Base-by-base conservation (phyloP, 2,113 vertebrate genomes). In the Strix uralensis region DNA sequence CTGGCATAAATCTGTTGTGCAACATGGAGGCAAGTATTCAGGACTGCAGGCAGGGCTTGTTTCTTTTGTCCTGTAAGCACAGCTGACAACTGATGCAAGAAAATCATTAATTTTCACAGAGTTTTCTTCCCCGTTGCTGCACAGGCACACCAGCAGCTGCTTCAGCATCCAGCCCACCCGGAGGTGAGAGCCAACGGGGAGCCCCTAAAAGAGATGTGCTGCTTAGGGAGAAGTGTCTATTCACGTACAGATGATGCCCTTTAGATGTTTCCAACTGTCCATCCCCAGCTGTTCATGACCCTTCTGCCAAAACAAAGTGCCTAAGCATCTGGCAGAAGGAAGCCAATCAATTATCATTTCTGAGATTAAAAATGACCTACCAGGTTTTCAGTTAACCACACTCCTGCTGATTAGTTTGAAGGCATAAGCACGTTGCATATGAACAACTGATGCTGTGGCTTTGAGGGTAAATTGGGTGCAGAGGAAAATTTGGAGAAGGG, bases 221-320 rank as follows among this genome's bases (percentile, higher is more conserved):
- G 71, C 82, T 83, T 15, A 34, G 58, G 54, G 54, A 73, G 42
- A 59, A 62, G 46, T 13, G 40, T 58, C 49, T 23, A 1, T 36
- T 49, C 30, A 10, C 42, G 49, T 36, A 57, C 70, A 85, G 44
- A 7, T 7, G 70, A 67, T 38, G 74, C 66, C 46, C 66, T 90
- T 86, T 40, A 83, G 91, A 88, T 46, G 19, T 62, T 88, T 75
- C 90, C 79, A 77, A 21, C 30, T 26, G 46, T 66, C 80, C 83
- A 49, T n/a, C n/a, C 59, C 74, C 88, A 83, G 63, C 75, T 95
- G 79, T 54, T 92, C 63, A 13, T 15, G 58, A 15, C 79, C 54
- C 32, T 82, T 54, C 58, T 90, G 92, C 82, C 95, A 93, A 96
- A 95, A 86, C 8, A 80, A 80, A 49, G 46, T 86, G 75, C 59